Conservation (phyloP, 2,797 vertebrate genomes). For the Alcedo quadribrachys region DNA sequence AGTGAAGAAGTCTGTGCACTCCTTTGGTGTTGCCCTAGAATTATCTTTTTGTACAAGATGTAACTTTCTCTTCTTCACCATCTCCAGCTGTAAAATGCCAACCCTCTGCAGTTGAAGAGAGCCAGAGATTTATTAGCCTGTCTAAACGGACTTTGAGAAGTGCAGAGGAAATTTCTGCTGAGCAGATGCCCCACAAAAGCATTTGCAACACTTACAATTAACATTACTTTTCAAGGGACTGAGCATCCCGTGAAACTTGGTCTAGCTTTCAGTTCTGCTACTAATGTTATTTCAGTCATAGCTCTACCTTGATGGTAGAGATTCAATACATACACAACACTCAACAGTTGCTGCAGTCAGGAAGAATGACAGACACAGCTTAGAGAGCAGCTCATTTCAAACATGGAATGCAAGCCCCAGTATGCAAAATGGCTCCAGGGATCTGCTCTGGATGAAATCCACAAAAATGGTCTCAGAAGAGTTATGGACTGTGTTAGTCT, state of each 20-base stretch:
- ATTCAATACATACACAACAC: background rate
- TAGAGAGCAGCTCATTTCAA: background rate
- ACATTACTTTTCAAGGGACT: background rate
- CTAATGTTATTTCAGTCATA: background rate
- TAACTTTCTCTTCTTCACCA: constrained; percentile 23
- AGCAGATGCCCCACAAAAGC: constrained; percentile 12
- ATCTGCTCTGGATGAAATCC: background rate
- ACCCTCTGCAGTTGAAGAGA: background rate
- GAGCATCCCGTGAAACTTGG: background rate
- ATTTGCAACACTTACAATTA: constrained; percentile 30
- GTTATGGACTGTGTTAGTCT: background rate
- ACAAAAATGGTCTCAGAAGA: background rate
- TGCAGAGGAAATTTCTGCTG: constrained; percentile 33
- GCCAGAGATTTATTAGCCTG: constrained; percentile 53
- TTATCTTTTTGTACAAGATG: background rate
- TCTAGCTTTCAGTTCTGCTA: background rate
- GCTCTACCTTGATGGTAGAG: background rate
- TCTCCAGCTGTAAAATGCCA: constrained; percentile 23
- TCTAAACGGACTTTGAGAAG: constrained; percentile 32
- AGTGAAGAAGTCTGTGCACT: background rate
- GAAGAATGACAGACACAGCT: background rate
- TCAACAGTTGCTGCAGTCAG: background rate
- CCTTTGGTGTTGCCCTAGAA: background rate
- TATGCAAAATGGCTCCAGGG: fast-evolving
- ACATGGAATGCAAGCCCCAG: background rate